Evolutionary conservation across 2,888 invertebrate genomes (phyloP), one percentile per base, ranked within the genome.

Genomic region (Epicampocera succincta): DNA sequence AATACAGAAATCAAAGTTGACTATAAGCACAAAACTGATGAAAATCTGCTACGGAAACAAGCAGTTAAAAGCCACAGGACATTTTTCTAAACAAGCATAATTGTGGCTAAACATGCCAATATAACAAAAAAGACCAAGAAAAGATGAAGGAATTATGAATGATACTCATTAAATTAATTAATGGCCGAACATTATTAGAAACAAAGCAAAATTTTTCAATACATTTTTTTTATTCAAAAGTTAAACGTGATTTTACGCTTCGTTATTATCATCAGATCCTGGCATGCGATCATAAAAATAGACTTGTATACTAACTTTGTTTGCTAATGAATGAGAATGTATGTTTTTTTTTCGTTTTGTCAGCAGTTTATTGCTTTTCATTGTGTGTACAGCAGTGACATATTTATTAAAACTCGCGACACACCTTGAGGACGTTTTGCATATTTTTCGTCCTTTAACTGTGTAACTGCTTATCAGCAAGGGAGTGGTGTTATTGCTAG

Each of bases 51-150:
- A 87, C 38, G 65, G 79, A 83, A 78, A 77, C 77, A 54, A 83
- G 72, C 68, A 83, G 85, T 89, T 88, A 89, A 73, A 68, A 58
- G 68, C 87, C 85, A 85, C 87, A 86, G 89, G 89, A 89, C 89
- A 87, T 89, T 87, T 87, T 85, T 44, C 33, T 87, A 87, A 89
- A 85, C 84, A 33, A 33, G 33, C 85, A 87, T 87, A 88, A 88
- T 89, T 88, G 87, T 87, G 85, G 84, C 81, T 83, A 85, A 87
- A 89, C 88, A 88, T 88, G 89, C 88, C 89, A 89, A 89, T 88
- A 86, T 54, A 68, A 13, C 17, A 48, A 17, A 87, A 86, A 87
- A 85, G 75, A 80, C 56, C 83, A 85, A 85, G 86, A 86, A 87
- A 75, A 66, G 40, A 15, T 50, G 44, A 56, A 17, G 25, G 13